phyloP scores from a whole-genome alignment of 1,140 invertebrate genomes.

The Leptopilina clavipes region DNA sequence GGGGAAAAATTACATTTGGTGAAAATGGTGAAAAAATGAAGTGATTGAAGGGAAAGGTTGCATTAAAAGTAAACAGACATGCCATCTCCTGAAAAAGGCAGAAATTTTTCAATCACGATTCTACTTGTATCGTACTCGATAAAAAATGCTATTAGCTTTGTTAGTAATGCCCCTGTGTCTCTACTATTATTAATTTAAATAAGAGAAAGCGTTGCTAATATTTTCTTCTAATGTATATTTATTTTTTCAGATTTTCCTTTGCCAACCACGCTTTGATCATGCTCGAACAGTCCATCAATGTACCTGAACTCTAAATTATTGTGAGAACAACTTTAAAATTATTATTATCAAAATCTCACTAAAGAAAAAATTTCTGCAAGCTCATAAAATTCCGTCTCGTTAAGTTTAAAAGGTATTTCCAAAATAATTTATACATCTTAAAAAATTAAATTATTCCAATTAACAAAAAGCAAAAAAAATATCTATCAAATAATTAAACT shows the following conservation, averaged over 20 bases:
- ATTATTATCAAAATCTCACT: conserved; percentile 18
- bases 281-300: conserved; percentile 38
- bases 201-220: conserved; percentile 47
- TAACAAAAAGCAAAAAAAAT: neutral
- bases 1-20: conserved; percentile 50
- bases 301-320: neutral
- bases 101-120: conserved; percentile 62
- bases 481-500: too few relatives aligned
- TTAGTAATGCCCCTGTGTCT: conserved; percentile 62
- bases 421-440: conserved; percentile 21
- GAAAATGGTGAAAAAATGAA: conserved; percentile 48
- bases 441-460: neutral
- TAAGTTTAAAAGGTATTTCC: neutral
- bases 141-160: conserved; percentile 50
- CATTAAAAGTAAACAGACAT: conserved; percentile 66
- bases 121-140: conserved; percentile 42
- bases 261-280: conserved; percentile 40
- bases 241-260: conserved; percentile 53
- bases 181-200: conserved; percentile 36
- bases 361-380: conserved; percentile 7
- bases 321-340: neutral
- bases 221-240: conserved; percentile 53
- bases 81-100: conserved; percentile 72
- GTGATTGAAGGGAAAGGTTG: conserved; percentile 36
- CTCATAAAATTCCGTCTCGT: conserved; percentile 36